phyloP scores from a whole-genome alignment of 2,113 vertebrate genomes.

The Microtus richardsoni region DNA sequence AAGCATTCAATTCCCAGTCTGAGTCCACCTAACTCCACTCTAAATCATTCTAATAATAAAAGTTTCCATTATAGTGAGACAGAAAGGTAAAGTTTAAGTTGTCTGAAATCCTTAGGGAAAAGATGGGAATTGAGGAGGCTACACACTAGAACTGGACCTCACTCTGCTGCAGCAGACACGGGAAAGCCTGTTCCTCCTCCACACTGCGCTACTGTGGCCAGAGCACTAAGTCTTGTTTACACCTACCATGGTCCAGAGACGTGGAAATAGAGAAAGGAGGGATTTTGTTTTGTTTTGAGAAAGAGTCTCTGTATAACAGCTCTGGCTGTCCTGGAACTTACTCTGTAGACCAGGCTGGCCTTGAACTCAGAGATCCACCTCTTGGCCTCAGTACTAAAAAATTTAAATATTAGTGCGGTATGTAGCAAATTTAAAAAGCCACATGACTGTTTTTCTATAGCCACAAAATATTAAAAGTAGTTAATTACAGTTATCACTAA shows the following conservation, averaged over 20 bases:
- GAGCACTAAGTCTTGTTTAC: not conserved
- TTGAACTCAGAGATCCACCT: not conserved
- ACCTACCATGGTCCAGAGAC: not conserved
- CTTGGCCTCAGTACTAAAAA: not conserved
- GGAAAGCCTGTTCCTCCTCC: not conserved
- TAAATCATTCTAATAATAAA: not conserved
- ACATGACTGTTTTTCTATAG: not conserved
- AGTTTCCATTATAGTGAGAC: not conserved
- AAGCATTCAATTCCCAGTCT: not conserved
- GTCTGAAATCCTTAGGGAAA: not conserved
- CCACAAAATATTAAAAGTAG: not conserved
- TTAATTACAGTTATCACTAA: not conserved
- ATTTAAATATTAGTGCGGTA: not conserved
- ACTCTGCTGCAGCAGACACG: not conserved
- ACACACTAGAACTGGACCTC: not conserved
- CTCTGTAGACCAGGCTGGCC: not conserved
- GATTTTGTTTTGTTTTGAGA: not conserved
- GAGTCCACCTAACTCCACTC: not conserved
- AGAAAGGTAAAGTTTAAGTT: not conserved
- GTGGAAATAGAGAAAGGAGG: not conserved
- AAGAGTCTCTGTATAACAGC: not conserved
- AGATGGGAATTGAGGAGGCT: no score
- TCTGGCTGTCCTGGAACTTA: not conserved
- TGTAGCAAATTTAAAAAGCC: constrained; percentile 24
- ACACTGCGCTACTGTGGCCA: not conserved